A percentile compares a stretch with the other conserved stretches of the same genome.
These are phyloP conservation scores for Falco berigora DNA, from an alignment of 2,797 vertebrate species.

Conservation along the genomic window DNA sequence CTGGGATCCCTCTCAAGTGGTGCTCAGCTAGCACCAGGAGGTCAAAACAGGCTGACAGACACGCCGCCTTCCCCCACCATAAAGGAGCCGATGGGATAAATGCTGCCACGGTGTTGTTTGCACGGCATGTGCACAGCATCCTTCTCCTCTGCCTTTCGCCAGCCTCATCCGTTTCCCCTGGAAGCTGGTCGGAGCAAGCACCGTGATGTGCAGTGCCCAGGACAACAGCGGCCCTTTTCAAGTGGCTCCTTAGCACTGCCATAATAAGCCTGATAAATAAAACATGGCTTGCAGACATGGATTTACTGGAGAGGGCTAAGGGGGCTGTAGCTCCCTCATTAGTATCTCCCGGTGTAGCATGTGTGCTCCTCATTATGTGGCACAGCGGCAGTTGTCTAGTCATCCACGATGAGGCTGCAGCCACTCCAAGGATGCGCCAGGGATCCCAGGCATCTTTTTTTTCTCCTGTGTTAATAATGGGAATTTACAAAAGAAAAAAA, in stretches of 20 bases:
- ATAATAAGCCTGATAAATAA: conserved; percentile 66
- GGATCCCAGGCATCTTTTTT: neutral
- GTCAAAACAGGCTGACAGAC: neutral
- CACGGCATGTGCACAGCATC: accelerated
- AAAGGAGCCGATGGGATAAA: neutral
- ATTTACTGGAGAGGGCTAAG: conserved; percentile 64
- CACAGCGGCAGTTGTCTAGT: conserved; percentile 40
- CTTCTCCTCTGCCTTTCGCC: neutral
- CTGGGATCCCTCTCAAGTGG: neutral
- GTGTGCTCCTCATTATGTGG: conserved; percentile 61
- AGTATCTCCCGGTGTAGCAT: conserved; percentile 51
- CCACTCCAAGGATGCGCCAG: conserved; percentile 20
- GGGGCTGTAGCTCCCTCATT: conserved; percentile 63
- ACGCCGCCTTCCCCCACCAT: neutral
- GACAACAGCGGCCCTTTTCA: conserved; percentile 27
- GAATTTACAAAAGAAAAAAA: neutral
- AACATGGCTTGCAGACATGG: conserved; percentile 49
- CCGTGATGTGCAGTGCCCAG: neutral
- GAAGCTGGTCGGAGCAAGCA: neutral
- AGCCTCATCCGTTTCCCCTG: neutral
- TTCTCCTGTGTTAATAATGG: neutral
- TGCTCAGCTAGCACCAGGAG: neutral
- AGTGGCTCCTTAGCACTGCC: conserved; percentile 52
- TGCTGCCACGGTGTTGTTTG: neutral
- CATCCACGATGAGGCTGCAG: conserved; percentile 41